Conservation (phyloP, 2,888 invertebrate species). For the Lamellibrachia columna region DNA sequence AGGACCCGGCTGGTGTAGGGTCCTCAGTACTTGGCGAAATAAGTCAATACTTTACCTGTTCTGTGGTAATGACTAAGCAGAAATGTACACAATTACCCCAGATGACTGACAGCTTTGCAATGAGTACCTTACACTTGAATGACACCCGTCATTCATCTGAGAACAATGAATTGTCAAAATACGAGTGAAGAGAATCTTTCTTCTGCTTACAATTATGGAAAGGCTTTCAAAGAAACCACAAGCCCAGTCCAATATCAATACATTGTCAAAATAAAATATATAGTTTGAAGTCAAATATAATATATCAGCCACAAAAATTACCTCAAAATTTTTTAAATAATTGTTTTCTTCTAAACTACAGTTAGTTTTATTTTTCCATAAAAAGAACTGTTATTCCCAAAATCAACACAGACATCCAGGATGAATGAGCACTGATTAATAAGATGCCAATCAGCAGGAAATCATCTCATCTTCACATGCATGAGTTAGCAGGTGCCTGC, state of each 20-base stretch:
- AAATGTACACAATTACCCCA: background rate
- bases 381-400: background rate
- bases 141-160: background rate
- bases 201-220: background rate
- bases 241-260: background rate
- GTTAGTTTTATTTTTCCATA: background rate
- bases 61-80: background rate
- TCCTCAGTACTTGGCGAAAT: background rate
- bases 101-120: background rate
- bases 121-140: background rate
- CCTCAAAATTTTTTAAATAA: background rate
- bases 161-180: background rate
- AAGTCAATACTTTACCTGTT: constrained; percentile 11
- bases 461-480: background rate
- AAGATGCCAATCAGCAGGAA: background rate
- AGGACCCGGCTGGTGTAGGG: background rate
- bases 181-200: background rate
- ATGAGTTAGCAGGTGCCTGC: background rate
- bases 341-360: background rate
- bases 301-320: background rate
- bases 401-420: background rate
- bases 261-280: background rate
- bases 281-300: background rate
- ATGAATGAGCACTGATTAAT: background rate
- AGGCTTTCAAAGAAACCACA: background rate